Base-by-base conservation (phyloP, 2,113 vertebrate genomes). In the Thamnophis sirtalis region DNA sequence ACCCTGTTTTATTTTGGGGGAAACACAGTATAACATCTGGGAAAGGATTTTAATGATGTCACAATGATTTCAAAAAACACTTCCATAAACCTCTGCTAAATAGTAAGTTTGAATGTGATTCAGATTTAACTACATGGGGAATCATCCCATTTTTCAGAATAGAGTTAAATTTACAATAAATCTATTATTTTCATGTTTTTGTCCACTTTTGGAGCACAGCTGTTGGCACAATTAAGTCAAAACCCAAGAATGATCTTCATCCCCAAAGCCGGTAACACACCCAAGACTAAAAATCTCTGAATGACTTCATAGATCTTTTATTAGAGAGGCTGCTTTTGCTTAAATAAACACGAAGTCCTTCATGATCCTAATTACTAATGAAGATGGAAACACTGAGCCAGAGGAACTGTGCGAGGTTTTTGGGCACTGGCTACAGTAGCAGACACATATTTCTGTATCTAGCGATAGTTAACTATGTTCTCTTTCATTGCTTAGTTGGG, bases 401-500 rank as follows among this genome's bases (percentile, higher is more conserved):
- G 56, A 33, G 33, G 60, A 38, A 53, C 28, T 68, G 63, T 28
- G 56, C 80, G 48, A 60, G 33, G 28, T 58, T 58, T 80, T 7
- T 50, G 56, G 10, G 28, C 56, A 43, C 56, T 24, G 53, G 9
- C 9, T 53, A 21, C 38, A 68, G 43, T 26, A 91, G 9, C 24
- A 80, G n/a, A 51, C 56, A 63, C 38, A 63, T 49, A 80, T 80
- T 33, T 87, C 91, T 73, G 10, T 68, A 54, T 63, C 58, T 48
- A 88, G 58, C 9, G 54, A n/a, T 13, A 15, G 24, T 85, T 51
- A 94, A 93, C 95, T 91, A 86, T 51, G 26, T 91, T 80, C 49
- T 68, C 63, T 89, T 96, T 95, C 49, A 94, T 90, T 87, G 85
- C 38, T 63, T 91, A 86, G 92, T 95, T 93, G 95, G 95, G 15